Evolutionary conservation across 35 echinoderm and acorn worm genomes (phyloP).

Genomic region (Ophioderma brevispina): DNA sequence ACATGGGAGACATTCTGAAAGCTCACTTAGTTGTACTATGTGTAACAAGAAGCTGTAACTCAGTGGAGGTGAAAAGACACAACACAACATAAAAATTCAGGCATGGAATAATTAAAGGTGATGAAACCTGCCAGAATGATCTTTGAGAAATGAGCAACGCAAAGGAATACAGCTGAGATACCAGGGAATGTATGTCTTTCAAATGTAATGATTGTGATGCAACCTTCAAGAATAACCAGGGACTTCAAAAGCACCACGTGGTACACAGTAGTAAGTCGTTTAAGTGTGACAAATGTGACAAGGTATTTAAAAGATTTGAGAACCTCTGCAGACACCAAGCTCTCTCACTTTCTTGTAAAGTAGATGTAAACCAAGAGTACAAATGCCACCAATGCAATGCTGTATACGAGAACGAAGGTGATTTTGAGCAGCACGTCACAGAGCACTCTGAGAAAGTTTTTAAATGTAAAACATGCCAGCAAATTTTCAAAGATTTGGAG

Average conservation of each 20-base stretch:
- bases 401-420: neutral
- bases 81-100: too few species aligned
- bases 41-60: too few species aligned
- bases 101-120: too few species aligned
- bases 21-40: too few species aligned
- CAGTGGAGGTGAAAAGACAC: too few species aligned
- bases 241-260: neutral
- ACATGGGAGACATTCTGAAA: too few species aligned
- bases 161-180: too few species aligned
- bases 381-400: neutral
- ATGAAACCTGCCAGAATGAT: too few species aligned
- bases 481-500: neutral
- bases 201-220: neutral
- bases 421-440: neutral
- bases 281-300: neutral
- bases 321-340: neutral
- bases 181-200: too few species aligned
- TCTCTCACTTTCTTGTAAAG: neutral
- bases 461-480: neutral
- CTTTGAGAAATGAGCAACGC: too few species aligned
- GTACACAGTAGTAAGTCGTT: neutral
- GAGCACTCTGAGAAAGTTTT: neutral
- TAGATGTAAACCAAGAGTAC: neutral
- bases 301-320: neutral
- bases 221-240: neutral